Conservation (phyloP, 2,888 invertebrate species). For the Conus canariensis region DNA sequence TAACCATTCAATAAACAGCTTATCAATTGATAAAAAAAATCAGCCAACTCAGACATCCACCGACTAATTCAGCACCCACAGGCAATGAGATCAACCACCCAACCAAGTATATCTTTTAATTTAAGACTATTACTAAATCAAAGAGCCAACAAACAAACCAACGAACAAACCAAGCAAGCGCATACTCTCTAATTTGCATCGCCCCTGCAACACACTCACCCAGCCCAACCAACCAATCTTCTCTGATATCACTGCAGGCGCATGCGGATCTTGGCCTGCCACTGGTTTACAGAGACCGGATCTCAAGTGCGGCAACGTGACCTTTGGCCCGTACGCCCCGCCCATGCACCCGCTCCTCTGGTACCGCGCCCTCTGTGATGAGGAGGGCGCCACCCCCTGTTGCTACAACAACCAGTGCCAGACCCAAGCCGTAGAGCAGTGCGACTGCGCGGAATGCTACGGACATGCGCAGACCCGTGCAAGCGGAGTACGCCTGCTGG, state of each 20-base stretch:
- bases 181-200: too few species aligned
- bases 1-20: too few species aligned
- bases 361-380: conserved; percentile 52
- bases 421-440: conserved; percentile 41
- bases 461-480: conserved; percentile 48
- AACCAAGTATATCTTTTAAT: too few species aligned
- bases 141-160: too few species aligned
- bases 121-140: too few species aligned
- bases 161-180: too few species aligned
- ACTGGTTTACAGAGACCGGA: conserved; percentile 22
- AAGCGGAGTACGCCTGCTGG: conserved; percentile 52
- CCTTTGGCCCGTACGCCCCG: conserved; percentile 21
- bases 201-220: too few species aligned
- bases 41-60: too few species aligned
- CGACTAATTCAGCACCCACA: too few species aligned
- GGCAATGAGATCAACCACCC: too few species aligned
- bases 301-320: conserved; percentile 44
- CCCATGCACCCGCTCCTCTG: conserved; percentile 18
- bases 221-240: too few species aligned
- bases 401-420: conserved; percentile 50
- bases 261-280: neutral
- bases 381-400: conserved; percentile 48
- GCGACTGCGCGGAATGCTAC: conserved; percentile 47
- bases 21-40: too few species aligned
- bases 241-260: neutral